Evolutionary conservation across 2,888 invertebrate species (phyloP).

Genomic region (Macrophya annulata): DNA sequence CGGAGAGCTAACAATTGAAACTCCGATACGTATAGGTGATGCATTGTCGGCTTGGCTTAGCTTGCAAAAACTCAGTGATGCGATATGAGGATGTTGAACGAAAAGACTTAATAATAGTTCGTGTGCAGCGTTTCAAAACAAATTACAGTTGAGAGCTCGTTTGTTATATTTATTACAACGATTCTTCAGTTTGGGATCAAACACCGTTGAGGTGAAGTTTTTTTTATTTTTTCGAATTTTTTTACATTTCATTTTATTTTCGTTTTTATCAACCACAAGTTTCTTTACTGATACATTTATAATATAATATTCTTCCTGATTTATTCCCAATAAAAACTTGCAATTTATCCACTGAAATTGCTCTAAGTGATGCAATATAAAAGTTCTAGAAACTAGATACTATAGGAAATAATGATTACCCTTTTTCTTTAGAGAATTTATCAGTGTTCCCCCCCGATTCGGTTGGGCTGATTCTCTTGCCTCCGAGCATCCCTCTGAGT

Average conservation of each 20-base stretch:
- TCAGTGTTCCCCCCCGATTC: constrained; percentile 41
- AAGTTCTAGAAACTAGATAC: constrained; percentile 38
- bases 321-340: constrained; percentile 27
- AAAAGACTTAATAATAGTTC: constrained; percentile 41
- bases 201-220: constrained; percentile 48
- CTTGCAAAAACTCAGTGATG: constrained; percentile 18
- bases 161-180: constrained; percentile 47
- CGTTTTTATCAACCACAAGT: constrained; percentile 31
- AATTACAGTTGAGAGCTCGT: constrained; percentile 46
- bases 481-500: constrained; percentile 23
- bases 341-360: constrained; percentile 48
- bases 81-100: constrained; percentile 29
- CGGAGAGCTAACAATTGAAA: constrained; percentile 33
- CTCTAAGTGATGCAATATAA: constrained; percentile 48
- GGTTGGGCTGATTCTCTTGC: constrained; percentile 26
- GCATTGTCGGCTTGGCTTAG: background rate
- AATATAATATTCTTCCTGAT: constrained; percentile 6
- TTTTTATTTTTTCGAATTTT: background rate
- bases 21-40: background rate
- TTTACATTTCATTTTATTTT: too few relatives aligned
- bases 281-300: constrained; percentile 36
- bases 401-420: constrained; percentile 46
- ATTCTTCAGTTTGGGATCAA: constrained; percentile 49
- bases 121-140: constrained; percentile 45
- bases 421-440: constrained; percentile 40